Conservation (phyloP, 1,140 invertebrate species). For the Lepidurus apus region DNA sequence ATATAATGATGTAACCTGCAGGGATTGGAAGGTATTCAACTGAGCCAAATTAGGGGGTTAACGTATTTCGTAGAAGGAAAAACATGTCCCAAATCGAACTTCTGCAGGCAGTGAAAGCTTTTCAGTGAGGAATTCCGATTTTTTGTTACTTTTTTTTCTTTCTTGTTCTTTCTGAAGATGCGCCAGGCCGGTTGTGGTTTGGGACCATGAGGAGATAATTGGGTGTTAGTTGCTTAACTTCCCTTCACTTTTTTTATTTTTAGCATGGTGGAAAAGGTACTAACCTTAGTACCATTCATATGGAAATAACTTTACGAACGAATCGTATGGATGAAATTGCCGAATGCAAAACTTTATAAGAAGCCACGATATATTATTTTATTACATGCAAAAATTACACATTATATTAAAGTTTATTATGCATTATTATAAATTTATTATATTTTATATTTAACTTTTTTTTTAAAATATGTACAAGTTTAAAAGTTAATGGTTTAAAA, state of each 20-base stretch:
- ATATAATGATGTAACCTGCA: not conserved
- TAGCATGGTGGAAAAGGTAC: not conserved
- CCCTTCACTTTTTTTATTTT: not conserved
- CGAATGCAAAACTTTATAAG: no score
- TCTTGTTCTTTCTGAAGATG: not conserved
- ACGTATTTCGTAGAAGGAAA: not conserved
- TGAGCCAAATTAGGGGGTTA: not conserved
- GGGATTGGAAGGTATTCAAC: not conserved
- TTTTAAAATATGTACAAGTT: no score
- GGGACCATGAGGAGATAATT: not conserved
- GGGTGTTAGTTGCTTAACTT: not conserved
- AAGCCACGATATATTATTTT: no score
- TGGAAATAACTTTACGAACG: no score
- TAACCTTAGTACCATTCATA: no score
- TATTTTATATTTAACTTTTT: no score
- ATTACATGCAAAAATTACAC: no score
- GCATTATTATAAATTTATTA: no score
- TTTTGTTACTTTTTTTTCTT: not conserved
- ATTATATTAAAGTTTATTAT: no score
- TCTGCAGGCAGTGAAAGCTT: not conserved
- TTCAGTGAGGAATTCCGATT: not conserved
- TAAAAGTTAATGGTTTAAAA: no score
- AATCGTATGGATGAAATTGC: no score
- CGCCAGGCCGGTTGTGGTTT: slow-evolving; percentile 2
- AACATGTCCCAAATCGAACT: not conserved